Conservation (phyloP, 2,888 invertebrate species). For the Teleiodes luculella region DNA sequence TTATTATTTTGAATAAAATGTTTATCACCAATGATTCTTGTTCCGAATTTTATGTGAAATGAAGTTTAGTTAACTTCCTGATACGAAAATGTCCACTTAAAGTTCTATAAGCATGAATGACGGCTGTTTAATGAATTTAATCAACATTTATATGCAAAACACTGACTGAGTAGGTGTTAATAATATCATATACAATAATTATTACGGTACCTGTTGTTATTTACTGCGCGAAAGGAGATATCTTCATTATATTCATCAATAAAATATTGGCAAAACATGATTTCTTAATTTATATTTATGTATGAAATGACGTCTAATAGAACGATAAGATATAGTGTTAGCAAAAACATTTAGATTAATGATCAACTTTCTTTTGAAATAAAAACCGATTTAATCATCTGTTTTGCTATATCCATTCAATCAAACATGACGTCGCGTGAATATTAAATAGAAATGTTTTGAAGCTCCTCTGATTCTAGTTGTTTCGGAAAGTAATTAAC, state of each 20-base stretch:
- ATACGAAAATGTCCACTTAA: neutral
- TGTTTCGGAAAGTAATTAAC: too few species aligned
- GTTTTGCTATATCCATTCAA: neutral
- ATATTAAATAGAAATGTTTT: too few species aligned
- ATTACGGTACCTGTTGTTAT: neutral
- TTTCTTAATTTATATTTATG: neutral
- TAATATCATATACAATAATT: neutral
- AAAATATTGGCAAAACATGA: neutral
- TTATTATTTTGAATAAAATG: too few species aligned
- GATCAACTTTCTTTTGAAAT: too few species aligned
- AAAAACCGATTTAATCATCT: neutral
- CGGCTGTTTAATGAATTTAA: neutral
- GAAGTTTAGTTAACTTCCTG: neutral
- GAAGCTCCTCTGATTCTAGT: too few species aligned
- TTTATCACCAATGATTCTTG: too few species aligned
- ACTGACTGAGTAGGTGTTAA: slow-evolving; percentile 1
- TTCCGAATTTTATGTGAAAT: too few species aligned
- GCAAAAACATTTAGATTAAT: too few species aligned
- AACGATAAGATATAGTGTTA: neutral
- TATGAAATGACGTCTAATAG: neutral
- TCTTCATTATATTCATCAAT: neutral
- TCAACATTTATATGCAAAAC: slow-evolving; percentile 8
- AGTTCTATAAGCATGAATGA: neutral
- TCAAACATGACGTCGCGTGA: too few species aligned
- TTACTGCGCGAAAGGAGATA: neutral